Percentiles rank a stretch among this genome's conserved stretches.
Evolutionary conservation across 2,888 invertebrate genomes (phyloP).

Genomic region (Lasioglossum leucozonium): DNA sequence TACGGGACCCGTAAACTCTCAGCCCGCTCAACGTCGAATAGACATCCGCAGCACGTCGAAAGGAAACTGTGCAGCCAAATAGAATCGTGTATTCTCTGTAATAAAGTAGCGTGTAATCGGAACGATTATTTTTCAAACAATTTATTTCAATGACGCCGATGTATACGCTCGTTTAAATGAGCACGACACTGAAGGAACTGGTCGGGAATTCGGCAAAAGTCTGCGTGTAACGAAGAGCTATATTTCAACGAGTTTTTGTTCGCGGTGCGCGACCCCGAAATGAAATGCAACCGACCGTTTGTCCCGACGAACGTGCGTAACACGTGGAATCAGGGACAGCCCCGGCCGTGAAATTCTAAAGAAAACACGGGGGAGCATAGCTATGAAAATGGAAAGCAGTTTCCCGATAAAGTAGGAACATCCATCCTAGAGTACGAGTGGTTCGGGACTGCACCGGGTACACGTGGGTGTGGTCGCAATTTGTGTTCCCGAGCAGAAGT

Average conservation of each 20-base stretch:
- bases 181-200: not conserved
- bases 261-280: slow-evolving; percentile 13
- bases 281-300: slow-evolving; percentile 22
- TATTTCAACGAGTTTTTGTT: slow-evolving; percentile 9
- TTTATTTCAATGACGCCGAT: too few relatives aligned
- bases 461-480: slow-evolving; percentile 71
- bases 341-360: slow-evolving; percentile 6
- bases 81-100: too few relatives aligned
- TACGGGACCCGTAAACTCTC: too few relatives aligned
- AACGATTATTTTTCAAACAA: too few relatives aligned
- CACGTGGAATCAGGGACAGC: not conserved
- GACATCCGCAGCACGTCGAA: too few relatives aligned
- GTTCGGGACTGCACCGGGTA: slow-evolving; percentile 35
- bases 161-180: not conserved
- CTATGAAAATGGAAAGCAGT: not conserved
- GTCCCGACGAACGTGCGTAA: not conserved
- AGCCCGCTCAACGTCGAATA: too few relatives aligned
- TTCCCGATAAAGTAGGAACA: not conserved
- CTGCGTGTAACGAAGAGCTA: slow-evolving; percentile 4
- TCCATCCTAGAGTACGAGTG: not conserved
- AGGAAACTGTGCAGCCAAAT: too few relatives aligned
- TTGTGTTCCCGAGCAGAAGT: slow-evolving; percentile 65
- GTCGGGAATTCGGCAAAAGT: not conserved
- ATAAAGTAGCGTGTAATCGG: too few relatives aligned
- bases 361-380: not conserved